Percentiles rank a stretch among this genome's conserved stretches.
Evolutionary conservation across 2,797 vertebrate species (phyloP).

Genomic region (Taenioides sp.): DNA sequence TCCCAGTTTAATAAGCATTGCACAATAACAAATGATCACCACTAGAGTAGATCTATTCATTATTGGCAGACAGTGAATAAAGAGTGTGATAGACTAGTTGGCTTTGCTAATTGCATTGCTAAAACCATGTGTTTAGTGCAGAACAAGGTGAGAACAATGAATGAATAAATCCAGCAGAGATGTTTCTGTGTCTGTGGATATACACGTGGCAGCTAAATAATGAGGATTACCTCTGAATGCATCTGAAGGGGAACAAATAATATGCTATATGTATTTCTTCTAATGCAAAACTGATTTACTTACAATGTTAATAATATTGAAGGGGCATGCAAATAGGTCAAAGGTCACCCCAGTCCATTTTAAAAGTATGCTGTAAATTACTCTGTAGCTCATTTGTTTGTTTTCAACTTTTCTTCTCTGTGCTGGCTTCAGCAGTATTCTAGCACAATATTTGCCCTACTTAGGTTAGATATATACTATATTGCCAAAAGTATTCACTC

Average conservation of each 20-base stretch:
- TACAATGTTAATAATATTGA: too few relatives aligned
- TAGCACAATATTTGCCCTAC: constrained; percentile 24
- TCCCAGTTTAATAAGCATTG: constrained; percentile 35
- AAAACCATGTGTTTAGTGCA: constrained; percentile 19
- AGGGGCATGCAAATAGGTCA: too few relatives aligned
- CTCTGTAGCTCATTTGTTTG: too few relatives aligned
- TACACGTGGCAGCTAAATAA: constrained; percentile 25
- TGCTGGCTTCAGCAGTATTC: too few relatives aligned
- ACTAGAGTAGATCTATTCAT: constrained; percentile 21
- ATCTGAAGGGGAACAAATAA: constrained; percentile 14
- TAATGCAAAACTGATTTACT: too few relatives aligned
- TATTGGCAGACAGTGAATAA: background rate
- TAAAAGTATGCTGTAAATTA: too few relatives aligned
- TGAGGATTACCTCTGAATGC: constrained; percentile 16
- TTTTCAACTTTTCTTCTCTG: too few relatives aligned
- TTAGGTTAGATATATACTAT: too few relatives aligned
- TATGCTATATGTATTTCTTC: too few relatives aligned
- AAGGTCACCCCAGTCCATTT: too few relatives aligned
- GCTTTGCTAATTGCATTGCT: constrained; percentile 32
- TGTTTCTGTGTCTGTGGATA: background rate
- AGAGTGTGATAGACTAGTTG: constrained; percentile 4
- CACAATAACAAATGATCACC: constrained; percentile 26
- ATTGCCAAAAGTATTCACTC: too few relatives aligned
- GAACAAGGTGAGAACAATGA: constrained; percentile 14
- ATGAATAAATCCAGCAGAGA: background rate